These are phyloP conservation scores for Proteles cristata DNA, from an alignment of 2,113 vertebrate species.

Conservation along the genomic window DNA sequence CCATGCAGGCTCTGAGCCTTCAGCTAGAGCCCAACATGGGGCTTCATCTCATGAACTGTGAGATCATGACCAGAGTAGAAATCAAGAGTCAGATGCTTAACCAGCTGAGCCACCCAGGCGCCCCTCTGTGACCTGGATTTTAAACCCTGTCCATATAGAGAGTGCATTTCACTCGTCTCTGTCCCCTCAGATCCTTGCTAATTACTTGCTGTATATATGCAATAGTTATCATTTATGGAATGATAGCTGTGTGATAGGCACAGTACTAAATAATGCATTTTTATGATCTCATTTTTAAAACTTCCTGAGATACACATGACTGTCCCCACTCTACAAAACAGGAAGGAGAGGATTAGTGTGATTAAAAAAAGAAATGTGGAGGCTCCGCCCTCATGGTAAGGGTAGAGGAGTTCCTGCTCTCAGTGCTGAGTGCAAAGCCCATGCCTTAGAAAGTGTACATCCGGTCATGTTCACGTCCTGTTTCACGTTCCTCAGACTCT, in stretches of 20 bases:
- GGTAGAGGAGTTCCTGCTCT: too few relatives aligned
- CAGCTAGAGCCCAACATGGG: too few relatives aligned
- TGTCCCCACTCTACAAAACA: neutral
- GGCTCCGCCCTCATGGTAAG: neutral
- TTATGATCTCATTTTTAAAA: neutral
- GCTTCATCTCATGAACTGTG: too few relatives aligned
- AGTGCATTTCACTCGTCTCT: neutral
- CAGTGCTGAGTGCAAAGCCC: too few relatives aligned
- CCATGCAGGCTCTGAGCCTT: too few relatives aligned
- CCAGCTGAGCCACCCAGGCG: too few relatives aligned
- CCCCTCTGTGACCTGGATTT: neutral
- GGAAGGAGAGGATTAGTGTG: neutral
- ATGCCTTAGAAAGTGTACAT: too few relatives aligned
- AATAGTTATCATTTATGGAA: neutral
- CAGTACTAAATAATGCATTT: neutral
- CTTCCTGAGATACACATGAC: neutral
- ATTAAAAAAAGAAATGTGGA: too few relatives aligned
- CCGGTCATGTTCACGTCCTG: neutral
- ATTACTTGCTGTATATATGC: fast-evolving
- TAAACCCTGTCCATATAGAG: neutral
- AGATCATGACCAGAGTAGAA: too few relatives aligned
- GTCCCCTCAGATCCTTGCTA: neutral
- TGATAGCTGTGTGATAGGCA: too few relatives aligned
- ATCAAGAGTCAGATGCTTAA: too few relatives aligned
- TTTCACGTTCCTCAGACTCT: too few relatives aligned